These are phyloP conservation scores for Drosophila kepulauana DNA, from an alignment of 1,140 invertebrate species.

Conservation along the genomic window DNA sequence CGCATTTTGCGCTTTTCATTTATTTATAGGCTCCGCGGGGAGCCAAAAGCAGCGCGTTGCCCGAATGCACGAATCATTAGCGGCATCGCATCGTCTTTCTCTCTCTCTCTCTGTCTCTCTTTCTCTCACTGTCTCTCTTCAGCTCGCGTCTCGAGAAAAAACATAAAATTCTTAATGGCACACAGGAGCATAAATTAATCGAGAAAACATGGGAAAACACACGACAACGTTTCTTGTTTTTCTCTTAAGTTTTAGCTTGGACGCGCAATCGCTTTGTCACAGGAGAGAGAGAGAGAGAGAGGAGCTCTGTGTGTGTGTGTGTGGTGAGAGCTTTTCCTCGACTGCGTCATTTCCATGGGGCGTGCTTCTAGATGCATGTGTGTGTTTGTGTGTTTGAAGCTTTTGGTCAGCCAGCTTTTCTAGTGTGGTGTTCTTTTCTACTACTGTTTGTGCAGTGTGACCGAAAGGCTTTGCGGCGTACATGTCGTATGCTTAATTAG, in stretches of 20 bases:
- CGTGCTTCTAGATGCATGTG: not conserved
- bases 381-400: constrained; percentile 14
- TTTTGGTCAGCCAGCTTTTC: constrained; percentile 36
- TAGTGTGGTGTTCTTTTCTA: not conserved
- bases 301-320: not conserved
- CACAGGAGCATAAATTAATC: constrained; percentile 35
- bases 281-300: not conserved
- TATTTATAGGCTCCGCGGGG: constrained; percentile 13
- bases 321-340: constrained; percentile 19
- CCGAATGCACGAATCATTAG: constrained; percentile 10
- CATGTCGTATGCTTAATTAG: constrained; percentile 28
- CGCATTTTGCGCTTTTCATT: constrained; percentile 3
- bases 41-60: not conserved
- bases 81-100: not conserved
- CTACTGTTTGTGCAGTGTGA: not conserved
- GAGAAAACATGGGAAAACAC: not conserved
- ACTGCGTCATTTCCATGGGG: constrained; percentile 11
- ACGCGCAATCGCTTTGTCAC: constrained; percentile 6
- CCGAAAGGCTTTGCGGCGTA: not conserved
- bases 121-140: too few relatives aligned
- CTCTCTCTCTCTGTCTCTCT: too few relatives aligned
- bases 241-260: not conserved
- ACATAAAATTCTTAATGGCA: constrained; percentile 27
- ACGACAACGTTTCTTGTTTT: not conserved
- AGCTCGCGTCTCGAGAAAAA: not conserved